Base-by-base conservation (phyloP, 2,888 invertebrate genomes). In the Timema cristinae region DNA sequence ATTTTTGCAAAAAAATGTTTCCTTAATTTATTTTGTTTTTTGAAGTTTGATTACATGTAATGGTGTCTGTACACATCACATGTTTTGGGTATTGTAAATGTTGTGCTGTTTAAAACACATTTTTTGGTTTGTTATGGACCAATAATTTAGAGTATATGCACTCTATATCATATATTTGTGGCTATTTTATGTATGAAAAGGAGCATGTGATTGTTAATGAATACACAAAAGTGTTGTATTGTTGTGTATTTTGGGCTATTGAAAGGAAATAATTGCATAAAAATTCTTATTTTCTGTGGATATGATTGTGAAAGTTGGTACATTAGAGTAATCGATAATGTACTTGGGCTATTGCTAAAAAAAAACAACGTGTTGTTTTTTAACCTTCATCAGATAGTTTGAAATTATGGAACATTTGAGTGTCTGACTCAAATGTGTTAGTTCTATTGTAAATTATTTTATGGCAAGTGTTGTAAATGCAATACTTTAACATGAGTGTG, bases 301-400 rank as follows among this genome's bases (percentile, higher is more conserved):
- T 66, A 70, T 71, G 69, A 49, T 69, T 72, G 71, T 73, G 72
- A 59, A 70, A 68, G 49, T 61, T 32, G 63, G 50, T 73, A 71
- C 73, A 66, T 73, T 71, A 73, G 68, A 71, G 73, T 73, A 66
- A 71, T 68, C 52, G 54, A 73, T 72, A 72, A 75, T 71, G 73
- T 70, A 75, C 72, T 71, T 68, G 74, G 74, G 74, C 74, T 75
- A 75, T 75, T 73, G 74, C 74, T 73, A 70, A 66, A 73, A 75
- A 70, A 69, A 72, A 72, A 66, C 66, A 70, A 66, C 59, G 59
- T 66, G 67, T 72, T 56, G 72, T 69, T 72, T 68, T 66, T 61
- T 68, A 63, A 63, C 32, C 32, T 32, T 32, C 32, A 32, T 32
- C 32, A 69, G 70, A 72, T 56, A 54, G 68, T 72, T 74, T 72